Evolutionary conservation across 2,797 vertebrate species (phyloP).

Genomic region (Staurois parvus): DNA sequence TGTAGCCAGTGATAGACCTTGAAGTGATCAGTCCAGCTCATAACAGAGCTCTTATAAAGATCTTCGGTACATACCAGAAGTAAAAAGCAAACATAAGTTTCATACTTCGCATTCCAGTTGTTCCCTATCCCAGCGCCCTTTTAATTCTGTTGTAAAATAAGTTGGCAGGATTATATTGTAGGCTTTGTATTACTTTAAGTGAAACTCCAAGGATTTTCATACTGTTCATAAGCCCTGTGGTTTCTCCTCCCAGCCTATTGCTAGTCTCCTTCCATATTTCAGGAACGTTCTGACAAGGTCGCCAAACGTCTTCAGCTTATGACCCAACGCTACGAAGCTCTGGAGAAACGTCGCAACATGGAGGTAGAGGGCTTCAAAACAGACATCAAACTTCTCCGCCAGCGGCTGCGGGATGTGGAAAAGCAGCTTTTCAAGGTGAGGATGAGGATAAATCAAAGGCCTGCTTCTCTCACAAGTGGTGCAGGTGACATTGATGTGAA

Average conservation of each 20-base stretch:
- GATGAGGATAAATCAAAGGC: too few species aligned
- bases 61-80: too few species aligned
- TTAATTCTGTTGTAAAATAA: background rate
- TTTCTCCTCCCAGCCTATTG: too few species aligned
- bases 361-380: constrained; percentile 95
- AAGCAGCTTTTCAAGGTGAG: constrained; percentile 90
- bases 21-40: background rate
- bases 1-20: background rate
- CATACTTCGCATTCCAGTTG: background rate
- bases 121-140: background rate
- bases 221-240: background rate
- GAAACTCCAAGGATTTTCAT: background rate
- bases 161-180: background rate
- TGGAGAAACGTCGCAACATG: constrained; percentile 89
- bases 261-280: background rate
- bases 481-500: too few species aligned
- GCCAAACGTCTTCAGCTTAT: constrained; percentile 88
- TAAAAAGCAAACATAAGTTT: background rate
- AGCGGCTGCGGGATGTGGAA: constrained; percentile 92
- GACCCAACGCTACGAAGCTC: constrained; percentile 89
- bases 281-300: constrained; percentile 93
- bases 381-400: constrained; percentile 88
- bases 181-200: too few species aligned
- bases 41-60: too few species aligned
- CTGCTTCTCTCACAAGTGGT: too few species aligned